Base-by-base conservation (phyloP, 1,140 invertebrate genomes). In the Drosophila varians region DNA sequence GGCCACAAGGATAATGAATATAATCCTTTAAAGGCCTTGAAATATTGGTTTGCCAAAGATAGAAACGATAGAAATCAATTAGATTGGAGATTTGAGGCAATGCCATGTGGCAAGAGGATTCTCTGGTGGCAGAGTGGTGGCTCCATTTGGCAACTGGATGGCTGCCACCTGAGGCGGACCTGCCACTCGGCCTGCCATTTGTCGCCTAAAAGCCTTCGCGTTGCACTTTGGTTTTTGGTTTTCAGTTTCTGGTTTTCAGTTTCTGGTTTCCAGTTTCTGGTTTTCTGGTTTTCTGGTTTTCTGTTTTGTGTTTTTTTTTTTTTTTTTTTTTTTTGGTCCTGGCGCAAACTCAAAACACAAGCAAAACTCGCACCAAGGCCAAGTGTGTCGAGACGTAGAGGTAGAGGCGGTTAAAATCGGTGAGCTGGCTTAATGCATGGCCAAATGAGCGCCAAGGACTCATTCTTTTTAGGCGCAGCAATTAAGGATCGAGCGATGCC, bases 361-460 rank as follows among this genome's bases (percentile, higher is more conserved):
- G 40, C 72, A 74, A 60, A 57, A 26, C 19, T 34, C 4, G 31
- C 52, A 26, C 46, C 46, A 48, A 42, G 65, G 54, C 38, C 45
- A 38, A 19, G 12, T 31, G 11, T 7, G 38, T 8, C n/a, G 16
- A 8, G 3, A 42, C 2, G 34, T 12, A 21, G 1, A 11, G 28
- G 9, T 18, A 26, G 34, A 14, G 34, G 34, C 34, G 34, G 19
- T n/a, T n/a, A n/a, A n/a, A n/a, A n/a, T n/a, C n/a, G n/a, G n/a
- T n/a, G n/a, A 7, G 23, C 45, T 28, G 38, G 57, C 47, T 80
- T 82, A 79, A 82, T 76, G 72, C 60, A 76, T 23, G 61, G 60
- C 77, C 52, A 76, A 72, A 80, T 82, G 66, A 74, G 72, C 77
- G 57, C 77, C 77, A 77, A 80, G 73, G 66, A 76, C 77, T 74